These are phyloP conservation scores for Siderastrea radians DNA, from an alignment of 92 coral and sea anemone species.

Conservation along the genomic window DNA sequence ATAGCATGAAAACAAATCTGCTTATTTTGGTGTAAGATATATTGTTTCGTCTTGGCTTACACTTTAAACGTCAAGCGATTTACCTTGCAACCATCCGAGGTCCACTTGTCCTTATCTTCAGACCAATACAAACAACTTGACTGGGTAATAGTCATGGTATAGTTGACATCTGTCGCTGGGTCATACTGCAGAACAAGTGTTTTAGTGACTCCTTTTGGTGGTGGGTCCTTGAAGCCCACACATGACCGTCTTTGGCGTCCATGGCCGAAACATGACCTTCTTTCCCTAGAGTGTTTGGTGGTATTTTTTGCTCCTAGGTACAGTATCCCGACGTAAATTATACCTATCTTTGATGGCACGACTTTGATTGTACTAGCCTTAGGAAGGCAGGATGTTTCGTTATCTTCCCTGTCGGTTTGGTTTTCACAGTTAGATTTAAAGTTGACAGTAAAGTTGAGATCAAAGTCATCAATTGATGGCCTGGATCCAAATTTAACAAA, in stretches of 20 bases:
- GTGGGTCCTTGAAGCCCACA: slow-evolving; percentile 64
- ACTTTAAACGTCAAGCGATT: neutral
- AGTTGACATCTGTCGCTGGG: slow-evolving; percentile 64
- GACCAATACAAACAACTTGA: slow-evolving; percentile 71
- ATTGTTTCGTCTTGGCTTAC: too few species aligned
- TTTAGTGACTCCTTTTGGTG: slow-evolving; percentile 40
- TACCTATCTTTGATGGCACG: slow-evolving; percentile 7
- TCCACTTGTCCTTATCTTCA: slow-evolving; percentile 57
- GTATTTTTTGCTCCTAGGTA: neutral
- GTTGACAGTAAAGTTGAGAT: slow-evolving; percentile 33
- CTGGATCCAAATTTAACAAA: slow-evolving; percentile 35
- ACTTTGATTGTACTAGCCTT: slow-evolving; percentile 1
- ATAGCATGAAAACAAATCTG: too few species aligned
- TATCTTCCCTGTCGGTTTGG: neutral
- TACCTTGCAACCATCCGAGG: slow-evolving; percentile 63
- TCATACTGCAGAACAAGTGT: slow-evolving; percentile 42
- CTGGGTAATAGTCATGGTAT: slow-evolving; percentile 48
- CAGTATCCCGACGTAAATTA: slow-evolving; percentile 10
- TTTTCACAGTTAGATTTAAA: neutral
- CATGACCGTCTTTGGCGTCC: slow-evolving; percentile 67
- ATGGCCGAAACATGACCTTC: slow-evolving; percentile 64
- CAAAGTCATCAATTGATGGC: slow-evolving; percentile 24
- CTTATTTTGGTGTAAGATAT: too few species aligned
- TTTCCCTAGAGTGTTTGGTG: slow-evolving; percentile 30
- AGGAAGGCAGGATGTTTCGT: slow-evolving; percentile 14